Evolutionary conservation across 1,140 invertebrate genomes (phyloP).

Genomic region (Caenorhabditis elegans): WBcel235 BX284606.5:11909501-11910000

Average conservation of each 20-base stretch:
- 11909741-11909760: neutral
- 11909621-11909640: too few species aligned
- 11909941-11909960: neutral
- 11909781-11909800: neutral
- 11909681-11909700: too few species aligned
- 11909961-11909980: neutral
- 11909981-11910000: conserved; percentile 8
- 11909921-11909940: neutral
- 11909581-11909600: too few species aligned
- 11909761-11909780: neutral
- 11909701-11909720: too few species aligned
- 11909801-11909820: neutral
- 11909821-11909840: neutral
- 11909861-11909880: neutral
- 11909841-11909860: neutral
- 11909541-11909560: too few species aligned
- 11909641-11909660: too few species aligned
- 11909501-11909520: too few species aligned
- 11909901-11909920: neutral
- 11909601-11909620: too few species aligned
- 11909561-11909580: too few species aligned
- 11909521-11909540: too few species aligned
- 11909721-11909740: neutral
- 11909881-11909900: neutral
- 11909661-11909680: too few species aligned